Conservation (phyloP, 2,113 vertebrate genomes). For the Paradisaea rubra region DNA sequence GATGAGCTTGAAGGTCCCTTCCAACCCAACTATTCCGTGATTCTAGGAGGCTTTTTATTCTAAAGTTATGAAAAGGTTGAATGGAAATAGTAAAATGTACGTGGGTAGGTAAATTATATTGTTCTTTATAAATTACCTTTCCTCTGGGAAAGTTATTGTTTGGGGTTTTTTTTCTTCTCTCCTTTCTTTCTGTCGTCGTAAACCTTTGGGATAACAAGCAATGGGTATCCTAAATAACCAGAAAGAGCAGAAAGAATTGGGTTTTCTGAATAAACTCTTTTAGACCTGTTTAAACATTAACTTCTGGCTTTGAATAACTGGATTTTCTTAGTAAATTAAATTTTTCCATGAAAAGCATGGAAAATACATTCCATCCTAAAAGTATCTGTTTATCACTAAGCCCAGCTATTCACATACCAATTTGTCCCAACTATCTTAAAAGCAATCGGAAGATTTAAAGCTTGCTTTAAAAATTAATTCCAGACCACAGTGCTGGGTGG, state of each 20-base stretch:
- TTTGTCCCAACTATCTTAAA: neutral
- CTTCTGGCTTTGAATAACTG: neutral
- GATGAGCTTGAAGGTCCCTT: rapidly evolving
- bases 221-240: neutral
- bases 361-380: neutral
- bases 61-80: neutral
- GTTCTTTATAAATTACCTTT: neutral
- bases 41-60: neutral
- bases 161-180: neutral
- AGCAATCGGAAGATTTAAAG: neutral
- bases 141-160: neutral
- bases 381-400: neutral
- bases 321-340: neutral
- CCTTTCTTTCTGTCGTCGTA: neutral
- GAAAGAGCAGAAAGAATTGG: neutral
- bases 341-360: neutral
- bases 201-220: neutral
- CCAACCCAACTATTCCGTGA: neutral
- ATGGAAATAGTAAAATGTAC: neutral
- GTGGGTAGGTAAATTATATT: neutral
- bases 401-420: neutral
- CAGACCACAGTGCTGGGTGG: neutral
- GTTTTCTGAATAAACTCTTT: neutral
- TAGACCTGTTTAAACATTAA: neutral
- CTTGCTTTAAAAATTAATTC: neutral